Percentiles rank a stretch among this genome's conserved stretches.
phyloP scores from a whole-genome alignment of 92 coral and sea anemone species.

The Micromussa lordhowensis region DNA sequence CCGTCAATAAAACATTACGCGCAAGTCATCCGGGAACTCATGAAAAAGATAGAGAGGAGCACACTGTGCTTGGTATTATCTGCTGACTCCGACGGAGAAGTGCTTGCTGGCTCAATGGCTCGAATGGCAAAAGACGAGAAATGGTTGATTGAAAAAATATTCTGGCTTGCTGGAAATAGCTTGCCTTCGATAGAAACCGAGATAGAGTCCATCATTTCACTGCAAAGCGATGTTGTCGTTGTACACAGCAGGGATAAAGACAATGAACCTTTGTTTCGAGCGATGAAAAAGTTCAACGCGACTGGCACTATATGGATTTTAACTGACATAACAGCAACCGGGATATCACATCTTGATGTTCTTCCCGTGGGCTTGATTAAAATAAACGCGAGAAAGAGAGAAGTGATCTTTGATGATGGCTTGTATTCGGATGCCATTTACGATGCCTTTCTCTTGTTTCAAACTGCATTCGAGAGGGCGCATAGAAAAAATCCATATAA shows the following conservation, averaged over 20 bases:
- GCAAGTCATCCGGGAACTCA: constrained; percentile 50
- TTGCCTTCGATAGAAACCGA: background rate
- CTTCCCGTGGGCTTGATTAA: constrained; percentile 51
- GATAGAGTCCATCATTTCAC: background rate
- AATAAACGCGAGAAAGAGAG: constrained; percentile 16
- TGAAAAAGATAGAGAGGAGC: constrained; percentile 65
- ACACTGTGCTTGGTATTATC: constrained; percentile 46
- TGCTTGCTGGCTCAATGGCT: constrained; percentile 36
- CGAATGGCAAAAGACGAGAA: constrained; percentile 37
- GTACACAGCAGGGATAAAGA: constrained; percentile 33
- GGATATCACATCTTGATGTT: constrained; percentile 26
- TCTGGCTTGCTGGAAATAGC: constrained; percentile 30
- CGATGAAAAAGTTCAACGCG: background rate
- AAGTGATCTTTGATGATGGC: background rate
- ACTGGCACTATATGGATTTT: constrained; percentile 36
- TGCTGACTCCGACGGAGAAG: constrained; percentile 59
- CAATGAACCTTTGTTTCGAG: constrained; percentile 3
- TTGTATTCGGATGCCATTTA: constrained; percentile 9
- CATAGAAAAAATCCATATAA: background rate
- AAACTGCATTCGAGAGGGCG: constrained; percentile 13
- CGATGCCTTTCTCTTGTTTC: constrained; percentile 25
- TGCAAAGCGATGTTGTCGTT: constrained; percentile 45
- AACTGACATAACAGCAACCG: constrained; percentile 27
- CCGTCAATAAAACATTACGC: constrained; percentile 30
- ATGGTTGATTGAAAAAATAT: constrained; percentile 22